Conservation (phyloP, 2,113 vertebrate species). For the Prionailurus viverrinus region DNA sequence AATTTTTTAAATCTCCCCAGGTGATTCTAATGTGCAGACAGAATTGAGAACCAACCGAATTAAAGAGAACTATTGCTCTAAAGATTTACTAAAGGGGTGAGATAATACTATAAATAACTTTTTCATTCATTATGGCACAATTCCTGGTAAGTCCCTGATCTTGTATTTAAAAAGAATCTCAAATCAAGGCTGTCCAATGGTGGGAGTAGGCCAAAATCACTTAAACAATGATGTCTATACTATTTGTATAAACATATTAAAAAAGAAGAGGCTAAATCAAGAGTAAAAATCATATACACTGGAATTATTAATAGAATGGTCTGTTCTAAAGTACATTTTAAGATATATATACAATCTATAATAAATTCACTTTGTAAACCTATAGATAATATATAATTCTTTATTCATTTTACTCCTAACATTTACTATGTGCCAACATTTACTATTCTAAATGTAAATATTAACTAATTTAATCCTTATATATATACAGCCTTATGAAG, state of each 20-base stretch:
- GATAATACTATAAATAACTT: not conserved
- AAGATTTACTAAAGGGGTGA: not conserved
- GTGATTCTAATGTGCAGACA: not conserved
- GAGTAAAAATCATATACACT: not conserved
- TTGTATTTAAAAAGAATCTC: not conserved
- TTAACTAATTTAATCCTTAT: constrained; percentile 45
- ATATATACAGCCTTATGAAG: not conserved
- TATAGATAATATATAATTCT: not conserved
- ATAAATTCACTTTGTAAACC: not conserved
- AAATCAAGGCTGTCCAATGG: not conserved
- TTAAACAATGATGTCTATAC: not conserved
- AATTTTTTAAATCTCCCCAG: not conserved
- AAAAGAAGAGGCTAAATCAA: constrained; percentile 20
- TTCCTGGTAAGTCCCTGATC: not conserved
- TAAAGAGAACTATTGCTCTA: not conserved
- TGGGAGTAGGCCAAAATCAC: not conserved
- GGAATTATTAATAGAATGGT: constrained; percentile 11
- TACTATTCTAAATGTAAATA: not conserved
- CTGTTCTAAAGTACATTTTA: not conserved
- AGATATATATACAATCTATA: not conserved
- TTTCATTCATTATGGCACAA: not conserved
- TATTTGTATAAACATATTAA: not conserved
- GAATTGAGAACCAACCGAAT: not conserved
- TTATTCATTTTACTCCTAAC: not conserved
- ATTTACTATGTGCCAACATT: not conserved